Percentiles rank a stretch among this genome's conserved stretches.
Conservation (phyloP, 2,113 vertebrate species). For the Tachuris rubrigastra region DNA sequence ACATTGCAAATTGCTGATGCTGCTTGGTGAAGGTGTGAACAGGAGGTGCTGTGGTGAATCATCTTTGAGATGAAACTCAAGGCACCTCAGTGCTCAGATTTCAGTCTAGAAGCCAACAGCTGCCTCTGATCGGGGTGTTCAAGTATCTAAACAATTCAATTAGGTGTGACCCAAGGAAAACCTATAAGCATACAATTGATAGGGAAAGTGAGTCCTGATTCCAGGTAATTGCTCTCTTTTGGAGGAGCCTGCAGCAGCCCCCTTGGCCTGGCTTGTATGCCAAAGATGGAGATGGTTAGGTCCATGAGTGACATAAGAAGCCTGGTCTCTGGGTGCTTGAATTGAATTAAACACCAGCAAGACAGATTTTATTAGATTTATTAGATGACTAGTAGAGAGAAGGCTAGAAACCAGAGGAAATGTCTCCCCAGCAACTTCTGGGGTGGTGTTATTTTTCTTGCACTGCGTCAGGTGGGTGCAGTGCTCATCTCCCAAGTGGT, state of each 20-base stretch:
- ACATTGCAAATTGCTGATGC: background rate
- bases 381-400: background rate
- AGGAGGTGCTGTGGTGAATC: background rate
- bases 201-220: background rate
- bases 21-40: too few species aligned
- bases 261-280: background rate
- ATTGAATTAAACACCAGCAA: constrained; percentile 46
- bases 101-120: background rate
- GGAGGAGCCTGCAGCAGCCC: background rate
- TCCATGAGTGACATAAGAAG: background rate
- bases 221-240: background rate
- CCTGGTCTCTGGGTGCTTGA: background rate
- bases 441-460: background rate
- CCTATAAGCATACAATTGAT: background rate
- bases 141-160: background rate
- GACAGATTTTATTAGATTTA: constrained; percentile 41
- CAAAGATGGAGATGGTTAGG: background rate
- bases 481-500: background rate
- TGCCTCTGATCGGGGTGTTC: background rate
- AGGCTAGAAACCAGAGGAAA: background rate
- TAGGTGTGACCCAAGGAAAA: background rate
- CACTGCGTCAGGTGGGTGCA: background rate
- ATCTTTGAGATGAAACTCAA: background rate
- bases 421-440: background rate
- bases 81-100: background rate